Percentiles rank a stretch among this genome's conserved stretches.
Conservation (phyloP, 2,113 vertebrate species). For the Pseudonaja textilis region DNA sequence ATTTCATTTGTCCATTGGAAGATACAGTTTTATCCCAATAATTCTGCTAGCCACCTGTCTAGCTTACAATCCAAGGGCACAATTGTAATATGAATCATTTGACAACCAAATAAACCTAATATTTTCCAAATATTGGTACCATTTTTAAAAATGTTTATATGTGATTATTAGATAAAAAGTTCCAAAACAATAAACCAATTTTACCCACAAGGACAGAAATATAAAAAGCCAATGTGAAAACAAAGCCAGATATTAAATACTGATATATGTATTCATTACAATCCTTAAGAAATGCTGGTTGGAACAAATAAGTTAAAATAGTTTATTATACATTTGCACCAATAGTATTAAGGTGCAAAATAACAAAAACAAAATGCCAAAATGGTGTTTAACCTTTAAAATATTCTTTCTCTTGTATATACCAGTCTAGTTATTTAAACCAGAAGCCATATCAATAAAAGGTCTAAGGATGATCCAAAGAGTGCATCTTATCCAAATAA, state of each 20-base stretch:
- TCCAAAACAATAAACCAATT: background rate
- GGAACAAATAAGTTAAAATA: background rate
- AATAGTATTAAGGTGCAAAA: background rate
- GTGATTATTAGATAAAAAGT: background rate
- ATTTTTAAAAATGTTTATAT: background rate
- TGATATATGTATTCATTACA: background rate
- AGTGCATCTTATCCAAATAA: background rate
- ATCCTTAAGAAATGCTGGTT: background rate
- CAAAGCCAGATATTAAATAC: background rate
- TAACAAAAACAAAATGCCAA: background rate
- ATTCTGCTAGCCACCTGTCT: background rate
- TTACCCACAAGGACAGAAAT: background rate
- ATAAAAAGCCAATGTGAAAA: background rate
- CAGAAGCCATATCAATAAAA: background rate
- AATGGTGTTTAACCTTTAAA: background rate
- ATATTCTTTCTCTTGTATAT: background rate
- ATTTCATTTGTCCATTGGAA: background rate
- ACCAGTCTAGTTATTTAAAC: background rate
- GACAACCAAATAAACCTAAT: background rate
- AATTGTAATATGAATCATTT: background rate
- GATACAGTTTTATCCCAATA: background rate
- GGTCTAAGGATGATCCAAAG: background rate
- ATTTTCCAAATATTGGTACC: background rate
- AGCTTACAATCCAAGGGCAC: background rate
- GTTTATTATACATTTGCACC: background rate